Evolutionary conservation across 2,113 vertebrate genomes (phyloP), one percentile per base, ranked within the genome.

Genomic region (Chaetorhynchus papuensis): DNA sequence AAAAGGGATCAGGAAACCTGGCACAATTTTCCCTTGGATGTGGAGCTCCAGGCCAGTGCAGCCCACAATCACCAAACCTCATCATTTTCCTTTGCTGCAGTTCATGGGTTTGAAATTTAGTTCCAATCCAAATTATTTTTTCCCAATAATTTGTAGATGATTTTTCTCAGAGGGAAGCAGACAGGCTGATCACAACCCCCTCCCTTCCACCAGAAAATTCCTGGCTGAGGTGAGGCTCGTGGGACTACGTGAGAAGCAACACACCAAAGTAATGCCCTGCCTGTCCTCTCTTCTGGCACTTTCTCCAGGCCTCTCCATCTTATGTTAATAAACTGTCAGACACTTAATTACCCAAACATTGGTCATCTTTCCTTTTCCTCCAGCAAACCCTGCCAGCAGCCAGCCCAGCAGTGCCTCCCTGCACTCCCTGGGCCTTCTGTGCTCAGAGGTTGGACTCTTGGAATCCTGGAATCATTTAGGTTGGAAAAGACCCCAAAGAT

Each of bases 261-360:
- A 84, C 42, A 94, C 35, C 82, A 81, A 83, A 95, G 59, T 66
- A 47, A 47, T 31, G 54, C 83, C 74, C 74, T 89, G 84, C 56
- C 91, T 90, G 70, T 52, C 68, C 87, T 89, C 86, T 92, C 65
- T 80, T 37, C 89, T 94, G 89, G 87, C 81, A 95, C 94, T 96
- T 94, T 96, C 95, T 93, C 91, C 84, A 84, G 69, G 61, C 49
- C 89, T 81, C 87, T 94, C 87, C 84, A 94, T 79, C 91, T 89
- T 52, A 37, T 6, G 28, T 75, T 75, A 96, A 89, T 78, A 69
- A 92, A 82, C 81, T 88, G 68, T 83, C 94, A 93, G 82, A 77
- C 60, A 70, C 59, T 87, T 85, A 77, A 91, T 94, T 88, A 66
- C 68, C 91, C 81, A 59, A 83, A 83, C 70, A 16, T 17, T 52